Percentiles rank a stretch among this genome's conserved stretches.
Conservation (phyloP, 2,888 invertebrate genomes). For the Galerucella pusilla region DNA sequence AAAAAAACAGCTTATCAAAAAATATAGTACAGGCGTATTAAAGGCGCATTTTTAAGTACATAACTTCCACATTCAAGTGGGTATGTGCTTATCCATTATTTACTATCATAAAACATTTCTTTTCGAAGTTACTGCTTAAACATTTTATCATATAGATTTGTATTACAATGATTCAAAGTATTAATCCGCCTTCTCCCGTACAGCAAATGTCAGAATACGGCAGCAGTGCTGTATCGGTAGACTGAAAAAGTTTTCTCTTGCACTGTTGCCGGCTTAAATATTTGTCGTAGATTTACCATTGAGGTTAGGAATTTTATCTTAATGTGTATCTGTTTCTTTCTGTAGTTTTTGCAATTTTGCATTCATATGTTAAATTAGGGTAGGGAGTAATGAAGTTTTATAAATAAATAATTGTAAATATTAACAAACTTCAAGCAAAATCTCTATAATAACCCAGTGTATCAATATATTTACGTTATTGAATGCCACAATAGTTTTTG, state of each 20-base stretch:
- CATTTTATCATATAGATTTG: too few species aligned
- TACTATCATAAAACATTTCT: too few species aligned
- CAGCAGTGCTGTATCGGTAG: background rate
- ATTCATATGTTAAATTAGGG: slow-evolving; percentile 14
- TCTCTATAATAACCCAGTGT: background rate
- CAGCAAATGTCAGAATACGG: background rate
- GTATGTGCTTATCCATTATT: too few species aligned
- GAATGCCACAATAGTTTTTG: slow-evolving; percentile 9
- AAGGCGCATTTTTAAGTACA: too few species aligned
- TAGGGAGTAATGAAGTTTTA: slow-evolving; percentile 23
- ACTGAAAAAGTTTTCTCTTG: background rate
- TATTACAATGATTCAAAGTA: too few species aligned
- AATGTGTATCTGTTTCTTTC: background rate
- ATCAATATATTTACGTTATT: background rate
- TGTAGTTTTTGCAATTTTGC: background rate
- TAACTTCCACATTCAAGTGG: too few species aligned
- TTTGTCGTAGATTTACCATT: background rate
- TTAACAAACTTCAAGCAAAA: slow-evolving; percentile 3
- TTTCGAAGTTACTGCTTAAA: too few species aligned
- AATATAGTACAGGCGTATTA: too few species aligned
- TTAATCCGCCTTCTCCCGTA: too few species aligned
- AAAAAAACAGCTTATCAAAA: too few species aligned
- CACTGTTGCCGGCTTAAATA: background rate
- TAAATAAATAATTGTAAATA: slow-evolving; percentile 20
- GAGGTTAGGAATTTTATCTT: background rate